Percentiles rank a stretch among this genome's conserved stretches.
Evolutionary conservation across 2,888 invertebrate species (phyloP).

Genomic region (Tanytarsus gracilentus): DNA sequence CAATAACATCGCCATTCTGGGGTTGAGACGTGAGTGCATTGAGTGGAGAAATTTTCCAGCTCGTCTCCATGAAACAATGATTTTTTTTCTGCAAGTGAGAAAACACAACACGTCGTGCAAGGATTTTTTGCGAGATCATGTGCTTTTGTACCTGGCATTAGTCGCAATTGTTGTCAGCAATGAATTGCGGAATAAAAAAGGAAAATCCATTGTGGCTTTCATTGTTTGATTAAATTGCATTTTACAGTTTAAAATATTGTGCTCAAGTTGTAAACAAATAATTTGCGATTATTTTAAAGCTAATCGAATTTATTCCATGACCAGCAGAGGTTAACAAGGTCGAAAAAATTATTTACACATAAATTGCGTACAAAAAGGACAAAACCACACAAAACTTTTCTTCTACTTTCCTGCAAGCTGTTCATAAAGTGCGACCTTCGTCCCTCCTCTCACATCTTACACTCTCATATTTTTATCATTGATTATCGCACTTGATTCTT

Average conservation of each 20-base stretch:
- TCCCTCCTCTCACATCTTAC: too few species aligned
- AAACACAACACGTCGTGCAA: too few species aligned
- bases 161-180: too few species aligned
- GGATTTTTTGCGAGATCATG: too few species aligned
- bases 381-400: not conserved
- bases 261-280: too few species aligned
- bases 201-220: not conserved
- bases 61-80: not conserved
- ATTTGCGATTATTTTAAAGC: too few species aligned
- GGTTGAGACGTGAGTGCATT: not conserved
- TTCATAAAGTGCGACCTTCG: not conserved
- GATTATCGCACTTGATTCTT: slow-evolving; percentile 20
- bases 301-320: too few species aligned
- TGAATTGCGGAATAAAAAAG: not conserved
- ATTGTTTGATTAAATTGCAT: not conserved
- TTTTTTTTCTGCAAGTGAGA: too few species aligned
- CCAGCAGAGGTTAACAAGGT: too few species aligned
- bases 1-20: not conserved
- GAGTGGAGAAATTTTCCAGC: too few species aligned
- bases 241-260: not conserved
- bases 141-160: too few species aligned
- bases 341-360: too few species aligned
- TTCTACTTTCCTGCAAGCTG: not conserved
- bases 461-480: slow-evolving; percentile 17
- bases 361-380: not conserved